Evolutionary conservation across 2,113 vertebrate species (phyloP).

Genomic region (Onychostoma macrolepis): DNA sequence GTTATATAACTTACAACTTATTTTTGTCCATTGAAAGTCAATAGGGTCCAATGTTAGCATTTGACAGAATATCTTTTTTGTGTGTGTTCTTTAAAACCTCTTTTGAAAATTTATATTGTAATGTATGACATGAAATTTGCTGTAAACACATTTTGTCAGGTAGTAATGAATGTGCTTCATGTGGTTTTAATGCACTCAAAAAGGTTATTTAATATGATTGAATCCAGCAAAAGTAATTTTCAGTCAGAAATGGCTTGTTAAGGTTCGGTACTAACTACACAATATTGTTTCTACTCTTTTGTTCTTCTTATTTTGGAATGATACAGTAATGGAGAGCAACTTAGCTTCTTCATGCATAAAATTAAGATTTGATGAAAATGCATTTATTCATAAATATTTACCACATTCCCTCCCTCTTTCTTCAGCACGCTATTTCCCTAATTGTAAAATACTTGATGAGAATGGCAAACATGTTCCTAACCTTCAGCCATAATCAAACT

Average conservation of each 20-base stretch:
- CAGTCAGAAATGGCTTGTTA: neutral
- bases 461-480: neutral
- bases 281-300: neutral
- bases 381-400: slow-evolving; percentile 13
- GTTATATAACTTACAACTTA: neutral
- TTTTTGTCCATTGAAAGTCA: neutral
- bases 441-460: slow-evolving; percentile 10
- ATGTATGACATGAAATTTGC: neutral
- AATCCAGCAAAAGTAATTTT: neutral
- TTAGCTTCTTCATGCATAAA: neutral
- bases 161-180: neutral
- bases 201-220: neutral
- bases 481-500: slow-evolving; percentile 14
- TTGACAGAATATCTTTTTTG: neutral
- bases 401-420: neutral
- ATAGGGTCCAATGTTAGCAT: neutral
- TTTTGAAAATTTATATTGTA: neutral
- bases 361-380: neutral
- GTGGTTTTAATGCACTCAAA: neutral
- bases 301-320: neutral
- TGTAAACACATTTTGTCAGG: neutral
- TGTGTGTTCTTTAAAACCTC: neutral
- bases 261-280: neutral
- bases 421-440: neutral
- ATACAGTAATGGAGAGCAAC: neutral